phyloP scores from a whole-genome alignment of 23 tunicate species.

The Ciona savignyi region DNA sequence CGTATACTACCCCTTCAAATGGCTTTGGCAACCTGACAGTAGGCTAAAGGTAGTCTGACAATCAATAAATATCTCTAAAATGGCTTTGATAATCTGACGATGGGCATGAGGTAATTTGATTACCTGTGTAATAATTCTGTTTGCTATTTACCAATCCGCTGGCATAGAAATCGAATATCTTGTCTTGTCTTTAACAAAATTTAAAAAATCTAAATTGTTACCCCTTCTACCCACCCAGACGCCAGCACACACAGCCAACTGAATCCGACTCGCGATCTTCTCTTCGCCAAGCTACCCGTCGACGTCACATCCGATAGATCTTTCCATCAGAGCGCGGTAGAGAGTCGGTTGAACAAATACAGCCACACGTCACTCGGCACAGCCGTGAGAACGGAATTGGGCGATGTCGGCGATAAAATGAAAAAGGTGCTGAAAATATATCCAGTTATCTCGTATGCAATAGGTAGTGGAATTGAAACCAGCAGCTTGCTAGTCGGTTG shows the following conservation, averaged over 20 bases:
- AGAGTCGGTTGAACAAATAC: conserved; percentile 54
- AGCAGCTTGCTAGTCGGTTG: not conserved
- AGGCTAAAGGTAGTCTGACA: too few species aligned
- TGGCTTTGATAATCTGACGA: too few species aligned
- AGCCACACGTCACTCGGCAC: conserved; percentile 35
- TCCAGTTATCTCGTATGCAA: too few species aligned
- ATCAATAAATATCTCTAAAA: too few species aligned
- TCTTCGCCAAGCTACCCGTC: conserved; percentile 46
- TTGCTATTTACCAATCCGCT: too few species aligned
- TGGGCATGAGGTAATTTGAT: too few species aligned
- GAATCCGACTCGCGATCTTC: conserved; percentile 50
- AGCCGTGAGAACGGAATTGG: conserved; percentile 52
- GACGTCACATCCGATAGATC: conserved; percentile 12
- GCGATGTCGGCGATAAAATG: conserved; percentile 49
- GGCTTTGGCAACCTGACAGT: too few species aligned
- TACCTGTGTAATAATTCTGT: too few species aligned
- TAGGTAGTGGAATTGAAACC: too few species aligned
- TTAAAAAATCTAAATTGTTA: not conserved
- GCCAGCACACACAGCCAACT: conserved; percentile 1
- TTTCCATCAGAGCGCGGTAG: conserved; percentile 46
- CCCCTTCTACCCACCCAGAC: too few species aligned
- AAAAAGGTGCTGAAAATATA: conserved; percentile 30
- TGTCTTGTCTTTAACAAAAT: not conserved
- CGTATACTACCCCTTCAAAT: too few species aligned
- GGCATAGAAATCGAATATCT: too few species aligned